A percentile compares a stretch with the other conserved stretches of the same genome.
Conservation (phyloP, 92 coral and sea anemone genomes). For the Hydrozoanthus gracilis region DNA sequence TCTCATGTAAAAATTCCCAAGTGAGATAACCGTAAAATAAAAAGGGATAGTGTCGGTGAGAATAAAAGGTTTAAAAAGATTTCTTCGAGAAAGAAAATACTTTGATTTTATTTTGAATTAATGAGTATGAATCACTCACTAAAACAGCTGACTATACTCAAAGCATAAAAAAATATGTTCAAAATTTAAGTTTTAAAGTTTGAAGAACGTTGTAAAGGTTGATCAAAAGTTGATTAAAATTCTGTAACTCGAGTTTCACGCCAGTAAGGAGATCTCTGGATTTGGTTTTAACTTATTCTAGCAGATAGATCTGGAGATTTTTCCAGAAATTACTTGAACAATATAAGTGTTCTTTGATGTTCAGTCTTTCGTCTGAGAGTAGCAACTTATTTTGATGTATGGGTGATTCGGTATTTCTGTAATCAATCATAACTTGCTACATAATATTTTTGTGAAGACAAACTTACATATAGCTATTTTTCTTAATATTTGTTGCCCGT, state of each 20-base stretch:
- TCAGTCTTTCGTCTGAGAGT: conserved; percentile 3
- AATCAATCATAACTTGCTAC: no score
- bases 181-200: background rate
- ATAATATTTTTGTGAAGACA: no score
- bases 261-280: background rate
- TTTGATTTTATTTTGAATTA: background rate
- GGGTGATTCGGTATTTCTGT: no score
- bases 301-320: background rate
- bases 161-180: background rate
- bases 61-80: background rate
- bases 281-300: background rate
- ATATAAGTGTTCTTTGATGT: background rate
- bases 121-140: background rate
- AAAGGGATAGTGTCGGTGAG: no score
- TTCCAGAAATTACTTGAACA: background rate
- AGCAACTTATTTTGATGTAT: background rate
- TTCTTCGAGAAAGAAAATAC: background rate
- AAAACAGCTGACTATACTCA: background rate
- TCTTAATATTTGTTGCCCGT: no score
- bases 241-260: no score
- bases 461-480: no score
- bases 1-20: no score
- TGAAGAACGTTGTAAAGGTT: no score
- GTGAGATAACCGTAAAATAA: no score
- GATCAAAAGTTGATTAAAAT: no score